Base-by-base conservation (phyloP, 2,797 vertebrate genomes). In the Merluccius polli region DNA sequence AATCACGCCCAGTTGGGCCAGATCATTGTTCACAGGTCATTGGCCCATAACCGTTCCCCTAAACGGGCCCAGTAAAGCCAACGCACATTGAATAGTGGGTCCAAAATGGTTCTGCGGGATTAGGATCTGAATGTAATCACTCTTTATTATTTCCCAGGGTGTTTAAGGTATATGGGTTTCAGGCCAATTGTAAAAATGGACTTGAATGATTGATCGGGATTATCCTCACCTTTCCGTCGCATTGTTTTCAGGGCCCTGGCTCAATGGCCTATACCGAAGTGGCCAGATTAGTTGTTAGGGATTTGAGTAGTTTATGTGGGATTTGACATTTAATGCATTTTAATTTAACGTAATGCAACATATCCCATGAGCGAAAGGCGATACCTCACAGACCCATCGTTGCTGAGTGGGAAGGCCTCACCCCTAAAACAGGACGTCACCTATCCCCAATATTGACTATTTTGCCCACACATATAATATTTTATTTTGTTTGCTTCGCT, bases 121-220 rank as follows among this genome's bases (percentile, higher is more conserved):
- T 44, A 71, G 79, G 82, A 73, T 87, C 67, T 82, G 78, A 79
- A 75, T 77, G 77, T 81, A 85, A 88, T 84, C 69, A 78, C 72
- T 70, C 68, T 85, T 89, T 83, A 85, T 84, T 86, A 83, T 87
- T 86, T 78, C 75, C 74, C 85, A 78, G 69, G 83, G 77, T 84
- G 75, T 76, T 89, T 79, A 3, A 24, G 24, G 59, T 2, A 9
- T 65, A 65, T 71, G 69, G 85, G 92, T 93, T 94, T 93, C 92
- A 90, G 84, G 83, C 88, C 72, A 82, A 41, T 48, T 48, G 78
- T 88, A 76, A 78, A 74, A 89, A 87, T 85, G 84, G 70, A 85
- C 76, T 75, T 79, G 75, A 91, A 92, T 86, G 91, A 93, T 94
- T 93, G 93, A 82, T 84, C 36, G 33, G 91, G 93, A 95, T 95